A percentile compares a stretch with the other conserved stretches of the same genome.
phyloP scores from a whole-genome alignment of 2,888 invertebrate species.

The Steinernema scapterisci region DNA sequence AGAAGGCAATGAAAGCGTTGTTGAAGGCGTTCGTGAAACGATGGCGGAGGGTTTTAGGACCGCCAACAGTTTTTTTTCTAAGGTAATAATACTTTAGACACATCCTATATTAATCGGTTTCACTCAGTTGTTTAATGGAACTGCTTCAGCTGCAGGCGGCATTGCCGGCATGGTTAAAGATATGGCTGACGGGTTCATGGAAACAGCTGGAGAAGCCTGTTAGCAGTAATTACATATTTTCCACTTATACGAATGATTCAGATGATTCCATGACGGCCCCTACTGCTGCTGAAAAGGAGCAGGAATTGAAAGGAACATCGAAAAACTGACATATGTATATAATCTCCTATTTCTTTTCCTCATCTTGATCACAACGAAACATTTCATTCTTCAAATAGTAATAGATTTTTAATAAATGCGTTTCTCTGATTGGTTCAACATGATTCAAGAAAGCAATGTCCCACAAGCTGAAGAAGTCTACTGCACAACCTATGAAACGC shows the following conservation, averaged over 20 bases:
- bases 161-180: background rate
- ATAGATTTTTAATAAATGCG: too few relatives aligned
- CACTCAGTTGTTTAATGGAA: background rate
- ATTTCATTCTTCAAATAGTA: too few relatives aligned
- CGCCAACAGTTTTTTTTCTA: background rate
- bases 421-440: too few relatives aligned
- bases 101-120: background rate
- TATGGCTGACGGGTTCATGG: slow-evolving; percentile 6
- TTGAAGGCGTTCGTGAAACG: background rate
- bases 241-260: background rate
- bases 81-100: too few relatives aligned
- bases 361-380: too few relatives aligned
- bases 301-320: background rate
- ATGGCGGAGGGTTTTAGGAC: background rate
- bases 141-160: background rate
- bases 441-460: too few relatives aligned
- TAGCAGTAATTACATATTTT: background rate
- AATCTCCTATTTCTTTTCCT: too few relatives aligned
- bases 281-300: background rate
- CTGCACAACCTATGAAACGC: too few relatives aligned
- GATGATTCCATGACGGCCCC: background rate
- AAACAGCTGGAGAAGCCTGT: background rate
- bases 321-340: too few relatives aligned
- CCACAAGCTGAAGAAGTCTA: too few relatives aligned
- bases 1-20: background rate